Evolutionary conservation across 2,113 vertebrate genomes (phyloP).

Genomic region (Oceanites oceanicus): DNA sequence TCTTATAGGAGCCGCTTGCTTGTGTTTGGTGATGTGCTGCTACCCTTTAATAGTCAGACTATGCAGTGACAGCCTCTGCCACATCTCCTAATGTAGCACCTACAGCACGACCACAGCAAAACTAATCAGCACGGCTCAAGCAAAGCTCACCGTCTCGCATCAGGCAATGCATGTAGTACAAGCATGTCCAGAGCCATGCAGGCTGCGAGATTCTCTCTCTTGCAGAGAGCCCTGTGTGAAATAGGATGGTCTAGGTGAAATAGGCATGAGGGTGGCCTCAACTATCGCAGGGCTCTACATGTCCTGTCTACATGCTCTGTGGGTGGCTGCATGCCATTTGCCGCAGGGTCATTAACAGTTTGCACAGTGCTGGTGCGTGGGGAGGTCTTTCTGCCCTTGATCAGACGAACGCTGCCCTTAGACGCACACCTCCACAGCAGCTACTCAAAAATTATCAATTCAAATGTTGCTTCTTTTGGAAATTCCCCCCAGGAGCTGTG

Average conservation of each 20-base stretch:
- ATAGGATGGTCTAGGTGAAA: background rate
- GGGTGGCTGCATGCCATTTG: background rate
- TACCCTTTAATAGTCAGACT: background rate
- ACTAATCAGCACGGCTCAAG: rapidly evolving
- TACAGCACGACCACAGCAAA: background rate
- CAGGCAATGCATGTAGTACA: background rate
- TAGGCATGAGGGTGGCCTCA: rapidly evolving
- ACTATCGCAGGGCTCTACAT: rapidly evolving
- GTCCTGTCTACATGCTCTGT: background rate
- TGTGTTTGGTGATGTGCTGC: background rate
- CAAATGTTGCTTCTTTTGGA: background rate
- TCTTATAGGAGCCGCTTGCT: background rate
- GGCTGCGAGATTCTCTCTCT: rapidly evolving
- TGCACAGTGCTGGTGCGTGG: rapidly evolving
- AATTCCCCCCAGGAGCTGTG: background rate
- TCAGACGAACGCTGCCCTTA: rapidly evolving
- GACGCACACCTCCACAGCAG: background rate
- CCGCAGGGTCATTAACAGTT: background rate
- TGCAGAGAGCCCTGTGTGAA: background rate
- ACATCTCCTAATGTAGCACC: background rate
- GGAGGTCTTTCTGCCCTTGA: background rate
- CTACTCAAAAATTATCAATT: background rate
- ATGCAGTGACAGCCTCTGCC: background rate
- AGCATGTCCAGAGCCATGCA: background rate
- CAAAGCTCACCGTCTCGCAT: background rate